Evolutionary conservation across 1,140 invertebrate genomes (phyloP).

Genomic region (Colletes gigas): DNA sequence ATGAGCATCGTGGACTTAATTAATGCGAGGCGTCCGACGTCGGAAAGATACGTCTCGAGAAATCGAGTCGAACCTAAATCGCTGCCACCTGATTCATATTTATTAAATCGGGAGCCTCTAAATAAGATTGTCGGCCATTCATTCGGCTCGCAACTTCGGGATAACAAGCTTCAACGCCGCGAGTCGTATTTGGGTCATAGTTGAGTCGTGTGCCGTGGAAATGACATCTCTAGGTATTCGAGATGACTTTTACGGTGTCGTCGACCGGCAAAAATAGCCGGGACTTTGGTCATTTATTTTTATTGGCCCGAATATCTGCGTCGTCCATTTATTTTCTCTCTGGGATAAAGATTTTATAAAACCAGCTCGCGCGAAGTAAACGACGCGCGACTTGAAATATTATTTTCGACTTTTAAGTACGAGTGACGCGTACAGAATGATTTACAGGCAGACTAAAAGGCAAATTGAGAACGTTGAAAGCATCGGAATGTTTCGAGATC

Average conservation of each 20-base stretch:
- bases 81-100: too few species aligned
- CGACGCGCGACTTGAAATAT: not conserved
- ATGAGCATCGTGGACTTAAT: constrained; percentile 71
- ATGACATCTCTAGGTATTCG: not conserved
- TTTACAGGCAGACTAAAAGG: too few species aligned
- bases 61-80: constrained; percentile 3
- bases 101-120: constrained; percentile 18
- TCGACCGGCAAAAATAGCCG: constrained; percentile 1
- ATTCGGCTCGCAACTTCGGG: not conserved
- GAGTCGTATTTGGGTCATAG: constrained; percentile 9
- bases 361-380: too few species aligned
- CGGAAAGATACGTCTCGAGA: constrained; percentile 48
- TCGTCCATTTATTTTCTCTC: not conserved
- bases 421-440: too few species aligned
- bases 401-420: too few species aligned
- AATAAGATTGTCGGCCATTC: constrained; percentile 39
- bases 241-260: not conserved
- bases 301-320: not conserved
- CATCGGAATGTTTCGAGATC: too few species aligned
- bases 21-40: constrained; percentile 67
- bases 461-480: too few species aligned
- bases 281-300: not conserved
- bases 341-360: not conserved
- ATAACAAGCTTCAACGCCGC: not conserved
- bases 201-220: constrained; percentile 4